phyloP scores from a whole-genome alignment of 2,797 vertebrate genomes.

The Diglossa cyanea region DNA sequence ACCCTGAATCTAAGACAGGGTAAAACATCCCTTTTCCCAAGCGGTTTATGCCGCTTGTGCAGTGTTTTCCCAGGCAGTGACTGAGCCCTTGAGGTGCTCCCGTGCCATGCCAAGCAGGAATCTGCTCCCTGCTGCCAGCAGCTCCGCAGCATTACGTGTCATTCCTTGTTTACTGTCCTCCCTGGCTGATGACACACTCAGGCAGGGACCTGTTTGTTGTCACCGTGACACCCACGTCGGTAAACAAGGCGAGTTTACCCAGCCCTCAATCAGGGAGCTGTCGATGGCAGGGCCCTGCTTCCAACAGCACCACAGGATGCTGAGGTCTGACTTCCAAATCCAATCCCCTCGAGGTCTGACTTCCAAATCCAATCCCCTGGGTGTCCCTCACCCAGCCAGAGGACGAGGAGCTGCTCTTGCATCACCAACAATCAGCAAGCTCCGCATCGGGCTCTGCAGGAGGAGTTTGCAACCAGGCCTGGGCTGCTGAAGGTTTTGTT shows the following conservation, averaged over 20 bases:
- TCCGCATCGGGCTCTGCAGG: rapidly evolving
- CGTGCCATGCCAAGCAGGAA: not conserved
- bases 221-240: conserved; percentile 50
- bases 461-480: not conserved
- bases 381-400: not conserved
- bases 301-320: not conserved
- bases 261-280: conserved; percentile 35
- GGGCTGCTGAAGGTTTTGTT: not conserved
- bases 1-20: not conserved
- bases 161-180: conserved; percentile 50
- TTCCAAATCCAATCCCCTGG: too few relatives aligned
- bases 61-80: not conserved
- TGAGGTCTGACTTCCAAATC: not conserved
- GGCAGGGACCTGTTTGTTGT: conserved; percentile 60
- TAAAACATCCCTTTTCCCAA: not conserved
- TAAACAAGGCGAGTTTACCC: conserved; percentile 55
- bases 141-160: conserved; percentile 5
- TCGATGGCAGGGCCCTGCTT: not conserved
- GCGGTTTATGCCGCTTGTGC: rapidly evolving
- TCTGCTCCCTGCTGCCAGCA: not conserved
- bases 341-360: not conserved
- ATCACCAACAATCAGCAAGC: not conserved
- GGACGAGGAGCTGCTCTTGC: not conserved
- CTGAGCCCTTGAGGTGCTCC: not conserved
- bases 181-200: conserved; percentile 23